Evolutionary conservation across 1,140 invertebrate genomes (phyloP), one percentile per base, ranked within the genome.

Genomic region (Drosophila oshimai): DNA sequence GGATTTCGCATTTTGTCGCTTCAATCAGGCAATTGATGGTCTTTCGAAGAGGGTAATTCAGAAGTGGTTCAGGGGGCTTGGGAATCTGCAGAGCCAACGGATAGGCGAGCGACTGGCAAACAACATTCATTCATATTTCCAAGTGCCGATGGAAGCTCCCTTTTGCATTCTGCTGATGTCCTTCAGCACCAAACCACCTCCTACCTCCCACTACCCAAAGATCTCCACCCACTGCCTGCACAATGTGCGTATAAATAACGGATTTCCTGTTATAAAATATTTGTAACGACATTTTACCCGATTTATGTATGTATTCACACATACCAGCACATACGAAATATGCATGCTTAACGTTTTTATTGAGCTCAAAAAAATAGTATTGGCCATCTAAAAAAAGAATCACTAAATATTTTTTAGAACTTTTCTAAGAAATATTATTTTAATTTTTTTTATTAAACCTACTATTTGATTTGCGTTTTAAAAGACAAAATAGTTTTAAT

Each of bases 211-310:
- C 20, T 41, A 18, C 24, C 53, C 51, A 41, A 47, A 53, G 31
- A 6, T 45, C 31, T 15, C 24, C 31, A 12, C 22, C 46, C 34
- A 31, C 36, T 20, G 60, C 26, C 54, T 55, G 51, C 46, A 84
- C 80, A 84, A 84, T 86, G 65, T 86, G 80, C 80, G 81, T 86
- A 86, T 86, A 86, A 86, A 86, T 86, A 86, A 86, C 80, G 80
- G 80, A 86, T 86, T 86, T 86, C 76, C 80, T 76, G 80, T 76
- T 86, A 87, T 86, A 86, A 86, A 86, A 86, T 86, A 86, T 86
- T 79, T 79, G 80, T 84, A 84, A 77, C 79, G 78, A 84, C 80
- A 84, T 84, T 84, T 84, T 84, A 13, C 61, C 74, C 79, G 79
- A 84, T 84, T 84, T 78, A 77, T 60, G 46, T 68, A 68, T 80